Conservation (phyloP, 2,113 vertebrate genomes). For the Ictalurus furcatus region DNA sequence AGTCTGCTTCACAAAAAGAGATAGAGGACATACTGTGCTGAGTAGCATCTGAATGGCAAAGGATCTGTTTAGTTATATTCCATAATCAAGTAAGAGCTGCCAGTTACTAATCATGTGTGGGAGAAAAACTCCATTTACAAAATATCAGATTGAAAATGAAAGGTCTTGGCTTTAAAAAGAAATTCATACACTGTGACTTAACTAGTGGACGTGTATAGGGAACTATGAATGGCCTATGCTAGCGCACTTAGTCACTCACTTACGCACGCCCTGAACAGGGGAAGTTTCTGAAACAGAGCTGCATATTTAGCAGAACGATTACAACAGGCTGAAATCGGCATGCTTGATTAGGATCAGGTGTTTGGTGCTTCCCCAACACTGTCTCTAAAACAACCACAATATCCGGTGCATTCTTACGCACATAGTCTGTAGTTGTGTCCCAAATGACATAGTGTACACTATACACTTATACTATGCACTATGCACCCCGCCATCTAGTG, state of each 20-base stretch:
- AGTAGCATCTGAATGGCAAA: background rate
- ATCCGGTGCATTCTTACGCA: background rate
- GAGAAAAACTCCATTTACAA: background rate
- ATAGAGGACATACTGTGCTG: background rate
- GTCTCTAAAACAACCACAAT: constrained; percentile 3
- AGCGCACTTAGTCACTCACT: background rate
- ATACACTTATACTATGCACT: too few species aligned
- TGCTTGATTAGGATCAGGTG: constrained; percentile 29
- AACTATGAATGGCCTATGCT: background rate
- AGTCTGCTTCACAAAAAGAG: background rate
- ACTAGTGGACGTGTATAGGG: constrained; percentile 22
- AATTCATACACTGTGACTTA: background rate
- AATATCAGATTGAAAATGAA: background rate
- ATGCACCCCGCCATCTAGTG: too few species aligned
- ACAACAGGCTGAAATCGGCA: background rate
- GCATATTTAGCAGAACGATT: background rate
- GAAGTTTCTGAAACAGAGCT: background rate
- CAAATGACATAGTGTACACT: too few species aligned
- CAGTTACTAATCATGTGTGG: background rate
- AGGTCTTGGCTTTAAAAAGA: background rate
- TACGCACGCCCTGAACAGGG: background rate
- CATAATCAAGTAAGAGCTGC: background rate
- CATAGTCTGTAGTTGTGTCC: background rate
- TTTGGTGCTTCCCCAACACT: constrained; percentile 7
- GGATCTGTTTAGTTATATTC: background rate